These are phyloP conservation scores for Sebastes iracundus DNA, from an alignment of 2,797 vertebrate genomes.

Conservation along the genomic window DNA sequence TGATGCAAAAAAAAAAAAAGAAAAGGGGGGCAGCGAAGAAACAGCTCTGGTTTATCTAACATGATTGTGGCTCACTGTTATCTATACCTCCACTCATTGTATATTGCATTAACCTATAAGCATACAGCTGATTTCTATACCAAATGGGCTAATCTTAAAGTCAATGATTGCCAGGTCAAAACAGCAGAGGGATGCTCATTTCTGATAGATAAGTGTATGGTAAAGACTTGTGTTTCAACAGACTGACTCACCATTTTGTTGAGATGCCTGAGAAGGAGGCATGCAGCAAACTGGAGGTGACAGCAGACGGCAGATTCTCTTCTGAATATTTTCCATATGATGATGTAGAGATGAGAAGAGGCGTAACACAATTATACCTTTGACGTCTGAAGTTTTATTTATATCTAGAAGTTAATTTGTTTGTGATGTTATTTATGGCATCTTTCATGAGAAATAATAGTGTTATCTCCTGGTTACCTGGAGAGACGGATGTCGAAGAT, in stretches of 20 bases:
- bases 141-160: not conserved
- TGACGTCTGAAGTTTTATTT: not conserved
- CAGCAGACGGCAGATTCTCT: not conserved
- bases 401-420: not conserved
- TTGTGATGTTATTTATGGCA: not conserved
- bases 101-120: not conserved
- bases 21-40: not conserved
- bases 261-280: not conserved
- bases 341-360: not conserved
- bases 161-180: not conserved
- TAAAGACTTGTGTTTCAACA: not conserved
- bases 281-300: not conserved
- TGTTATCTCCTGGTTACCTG: not conserved
- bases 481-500: not conserved
- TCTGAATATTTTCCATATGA: not conserved
- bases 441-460: not conserved
- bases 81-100: not conserved
- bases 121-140: not conserved
- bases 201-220: not conserved
- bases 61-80: not conserved
- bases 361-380: not conserved
- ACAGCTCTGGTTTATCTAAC: constrained; percentile 28
- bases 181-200: not conserved
- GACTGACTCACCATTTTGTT: not conserved
- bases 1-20: not conserved